A percentile compares a stretch with the other conserved stretches of the same genome.
Evolutionary conservation across 23 tunicate genomes (phyloP).

Genomic region (Clavelina lepadiformis): DNA sequence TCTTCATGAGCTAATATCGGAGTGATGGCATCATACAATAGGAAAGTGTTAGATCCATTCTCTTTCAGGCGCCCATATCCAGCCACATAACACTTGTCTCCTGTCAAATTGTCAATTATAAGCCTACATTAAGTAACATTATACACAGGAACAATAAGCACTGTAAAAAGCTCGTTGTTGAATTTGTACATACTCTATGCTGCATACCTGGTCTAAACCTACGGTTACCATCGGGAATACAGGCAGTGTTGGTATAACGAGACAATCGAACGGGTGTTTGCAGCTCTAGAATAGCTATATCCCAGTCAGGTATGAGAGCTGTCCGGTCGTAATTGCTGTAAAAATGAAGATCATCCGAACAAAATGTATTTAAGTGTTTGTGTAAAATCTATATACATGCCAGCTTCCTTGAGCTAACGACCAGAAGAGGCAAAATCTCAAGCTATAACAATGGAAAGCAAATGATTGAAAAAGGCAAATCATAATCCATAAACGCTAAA

Average conservation of each 20-base stretch:
- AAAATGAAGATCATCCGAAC: too few species aligned
- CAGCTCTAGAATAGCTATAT: conserved; percentile 76
- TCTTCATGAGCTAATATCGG: conserved; percentile 47
- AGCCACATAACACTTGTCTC: conserved; percentile 43
- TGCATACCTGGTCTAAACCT: conserved; percentile 70
- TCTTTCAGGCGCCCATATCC: conserved; percentile 57
- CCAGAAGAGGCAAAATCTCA: too few species aligned
- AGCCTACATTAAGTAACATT: too few species aligned
- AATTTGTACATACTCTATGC: background rate
- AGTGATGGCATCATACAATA: conserved; percentile 37
- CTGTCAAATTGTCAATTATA: conserved; percentile 14
- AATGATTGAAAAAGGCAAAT: too few species aligned
- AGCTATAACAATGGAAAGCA: too few species aligned
- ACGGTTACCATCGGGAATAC: conserved; percentile 55
- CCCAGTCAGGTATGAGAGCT: conserved; percentile 76
- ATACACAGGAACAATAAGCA: background rate
- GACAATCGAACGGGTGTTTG: conserved; percentile 41
- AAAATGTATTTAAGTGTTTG: background rate
- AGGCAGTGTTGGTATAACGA: conserved; percentile 47
- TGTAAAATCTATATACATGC: background rate
- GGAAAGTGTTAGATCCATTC: conserved; percentile 8
- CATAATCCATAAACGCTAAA: too few species aligned
- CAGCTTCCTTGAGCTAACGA: too few species aligned
- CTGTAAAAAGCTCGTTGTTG: background rate
- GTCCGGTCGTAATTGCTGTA: conserved; percentile 40